Evolutionary conservation across 2,113 vertebrate species (phyloP).

Genomic region (Sorex fumeus): DNA sequence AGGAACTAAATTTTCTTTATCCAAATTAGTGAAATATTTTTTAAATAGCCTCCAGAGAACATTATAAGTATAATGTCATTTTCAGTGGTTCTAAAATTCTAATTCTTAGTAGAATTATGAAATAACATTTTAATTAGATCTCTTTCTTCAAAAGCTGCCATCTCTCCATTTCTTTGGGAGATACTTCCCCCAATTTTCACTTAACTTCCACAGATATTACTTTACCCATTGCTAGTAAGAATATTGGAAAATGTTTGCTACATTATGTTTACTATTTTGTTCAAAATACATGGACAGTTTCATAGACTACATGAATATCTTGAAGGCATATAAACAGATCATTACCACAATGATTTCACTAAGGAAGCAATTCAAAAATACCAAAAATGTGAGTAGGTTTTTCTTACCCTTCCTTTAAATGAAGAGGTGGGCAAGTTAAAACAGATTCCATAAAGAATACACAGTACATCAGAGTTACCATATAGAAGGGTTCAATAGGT

Average conservation of each 20-base stretch:
- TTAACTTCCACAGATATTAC: slow-evolving; percentile 86
- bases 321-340: slow-evolving; percentile 94
- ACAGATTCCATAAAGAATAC: slow-evolving; percentile 94
- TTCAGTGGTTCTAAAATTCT: slow-evolving; percentile 75
- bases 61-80: slow-evolving; percentile 76
- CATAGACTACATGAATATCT: slow-evolving; percentile 91
- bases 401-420: slow-evolving; percentile 95
- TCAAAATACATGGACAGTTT: slow-evolving; percentile 91
- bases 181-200: slow-evolving; percentile 88
- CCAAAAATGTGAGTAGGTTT: slow-evolving; percentile 91
- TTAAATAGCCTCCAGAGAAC: slow-evolving; percentile 88
- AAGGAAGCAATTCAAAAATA: slow-evolving; percentile 91
- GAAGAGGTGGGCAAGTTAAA: slow-evolving; percentile 93
- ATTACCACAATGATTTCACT: slow-evolving; percentile 93
- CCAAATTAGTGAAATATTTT: slow-evolving; percentile 77
- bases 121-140: slow-evolving; percentile 69
- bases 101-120: slow-evolving; percentile 82
- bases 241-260: slow-evolving; percentile 88
- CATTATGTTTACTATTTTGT: slow-evolving; percentile 91
- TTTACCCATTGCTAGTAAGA: slow-evolving; percentile 87
- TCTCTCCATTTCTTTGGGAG: slow-evolving; percentile 91
- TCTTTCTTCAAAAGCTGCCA: slow-evolving; percentile 86
- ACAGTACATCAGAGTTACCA: slow-evolving; percentile 94
- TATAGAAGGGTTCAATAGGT: slow-evolving; percentile 94
- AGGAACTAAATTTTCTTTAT: slow-evolving; percentile 81